A percentile compares a stretch with the other conserved stretches of the same genome.
These are phyloP conservation scores for Zaprionus kolodkinae DNA, from an alignment of 1,140 invertebrate species.

Conservation along the genomic window DNA sequence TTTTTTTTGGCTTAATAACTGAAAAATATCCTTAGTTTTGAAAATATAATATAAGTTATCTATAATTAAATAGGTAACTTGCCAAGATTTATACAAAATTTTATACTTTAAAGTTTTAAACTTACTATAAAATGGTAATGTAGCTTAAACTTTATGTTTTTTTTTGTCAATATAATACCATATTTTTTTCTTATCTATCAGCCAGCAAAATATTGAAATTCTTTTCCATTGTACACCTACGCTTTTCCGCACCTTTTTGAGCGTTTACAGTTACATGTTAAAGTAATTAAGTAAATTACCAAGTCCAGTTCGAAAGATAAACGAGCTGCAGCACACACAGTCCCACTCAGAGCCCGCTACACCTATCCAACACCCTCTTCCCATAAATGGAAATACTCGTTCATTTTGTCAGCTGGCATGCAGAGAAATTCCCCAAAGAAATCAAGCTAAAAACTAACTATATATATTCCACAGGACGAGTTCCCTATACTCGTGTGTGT, in stretches of 20 bases:
- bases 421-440: slow-evolving; percentile 72
- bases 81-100: too few species aligned
- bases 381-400: slow-evolving; percentile 20
- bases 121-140: too few species aligned
- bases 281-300: slow-evolving; percentile 84
- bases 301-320: slow-evolving; percentile 52
- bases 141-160: too few species aligned
- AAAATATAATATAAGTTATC: too few species aligned
- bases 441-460: slow-evolving; percentile 83
- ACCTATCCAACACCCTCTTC: slow-evolving; percentile 6
- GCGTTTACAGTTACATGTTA: slow-evolving; percentile 60
- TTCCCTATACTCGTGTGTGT: slow-evolving; percentile 33
- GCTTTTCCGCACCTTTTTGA: slow-evolving; percentile 46
- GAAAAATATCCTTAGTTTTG: too few species aligned
- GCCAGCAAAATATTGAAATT: neutral
- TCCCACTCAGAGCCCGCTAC: slow-evolving; percentile 5
- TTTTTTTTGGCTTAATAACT: too few species aligned
- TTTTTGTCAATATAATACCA: accelerated
- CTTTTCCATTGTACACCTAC: slow-evolving; percentile 5
- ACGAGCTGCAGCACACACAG: slow-evolving; percentile 52
- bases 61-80: too few species aligned
- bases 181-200: neutral
- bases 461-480: slow-evolving; percentile 58
- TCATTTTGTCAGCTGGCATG: slow-evolving; percentile 36
- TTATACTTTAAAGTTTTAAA: too few species aligned